Base-by-base conservation (phyloP, 2,888 invertebrate species). In the Drosophila flavopinicola region DNA sequence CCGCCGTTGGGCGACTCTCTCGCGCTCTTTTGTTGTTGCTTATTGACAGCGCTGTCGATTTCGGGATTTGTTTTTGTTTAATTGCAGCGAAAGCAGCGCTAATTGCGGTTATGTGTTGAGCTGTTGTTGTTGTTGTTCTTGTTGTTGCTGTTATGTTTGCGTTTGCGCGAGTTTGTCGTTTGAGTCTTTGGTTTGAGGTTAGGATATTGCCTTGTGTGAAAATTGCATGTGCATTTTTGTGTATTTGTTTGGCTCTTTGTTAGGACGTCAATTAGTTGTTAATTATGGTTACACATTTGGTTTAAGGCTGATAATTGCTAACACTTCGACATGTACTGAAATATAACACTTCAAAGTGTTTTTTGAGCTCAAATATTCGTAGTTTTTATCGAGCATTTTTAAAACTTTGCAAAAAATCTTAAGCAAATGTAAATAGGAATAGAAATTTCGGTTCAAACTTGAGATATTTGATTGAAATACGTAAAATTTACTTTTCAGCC, bases 131-230 rank as follows among this genome's bases (percentile, higher is more conserved):
- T 45, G 58, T 30, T 48, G 37, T 44, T 52, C 33, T 35, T 47
- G 52, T 17, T 45, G 58, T 30, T 48, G 37, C 6, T 58, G 37
- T 33, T 49, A 9, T 39, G 44, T 24, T 47, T 49, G 56, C 57
- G 59, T 64, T 42, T 47, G 63, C 53, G 71, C 61, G 38, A 72
- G 84, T 84, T 86, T 56, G 85, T 84, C 47, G 82, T 69, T 86
- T 86, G 24, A 86, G 84, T 84, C 85, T 84, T 84, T 84, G 70
- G 86, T 86, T 84, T 84, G 66, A 63, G 78, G 61, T 61, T 78
- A 67, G 29, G 27, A 59, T 30, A 37, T 29, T 25, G 11, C 4
- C 1, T 0, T 3, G 9, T 24, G n/a, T 33, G 41, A 10, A 11
- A 47, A 20, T 20, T 41, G 1, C 1, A 10, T 44, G 24, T n/a